These are phyloP conservation scores for Helicolenus hilgendorfi DNA, from an alignment of 2,797 vertebrate species.

Conservation along the genomic window DNA sequence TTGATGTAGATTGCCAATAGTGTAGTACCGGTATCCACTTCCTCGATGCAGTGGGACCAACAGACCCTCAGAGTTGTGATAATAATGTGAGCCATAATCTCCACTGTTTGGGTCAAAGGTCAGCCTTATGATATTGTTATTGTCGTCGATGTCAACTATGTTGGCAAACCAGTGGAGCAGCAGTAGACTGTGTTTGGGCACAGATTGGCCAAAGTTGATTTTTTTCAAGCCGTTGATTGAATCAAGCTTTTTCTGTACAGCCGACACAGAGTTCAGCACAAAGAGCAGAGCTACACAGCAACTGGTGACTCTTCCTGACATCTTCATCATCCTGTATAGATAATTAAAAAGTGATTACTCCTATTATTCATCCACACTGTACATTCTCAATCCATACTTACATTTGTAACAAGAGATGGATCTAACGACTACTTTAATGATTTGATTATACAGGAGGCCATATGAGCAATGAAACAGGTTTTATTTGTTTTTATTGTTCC, in stretches of 20 bases:
- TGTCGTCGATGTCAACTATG: conserved; percentile 38
- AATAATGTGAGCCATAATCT: conserved; percentile 76
- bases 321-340: conserved; percentile 54
- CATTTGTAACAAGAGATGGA: background rate
- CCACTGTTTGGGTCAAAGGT: conserved; percentile 65
- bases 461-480: background rate
- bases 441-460: background rate
- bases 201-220: conserved; percentile 47
- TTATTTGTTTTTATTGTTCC: no score
- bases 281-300: conserved; percentile 48
- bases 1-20: conserved; percentile 69
- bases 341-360: background rate
- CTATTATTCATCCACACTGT: background rate
- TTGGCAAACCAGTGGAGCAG: conserved; percentile 83
- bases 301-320: background rate
- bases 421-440: background rate
- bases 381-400: background rate
- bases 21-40: conserved; percentile 55
- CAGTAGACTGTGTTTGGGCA: conserved; percentile 68
- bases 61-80: conserved; percentile 70
- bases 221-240: conserved; percentile 62
- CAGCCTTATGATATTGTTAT: conserved; percentile 28
- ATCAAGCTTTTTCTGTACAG: conserved; percentile 22
- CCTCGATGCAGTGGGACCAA: conserved; percentile 44
- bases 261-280: conserved; percentile 26